These are phyloP conservation scores for Leptoclinus maculatus DNA, from an alignment of 2,797 vertebrate species.

Conservation along the genomic window DNA sequence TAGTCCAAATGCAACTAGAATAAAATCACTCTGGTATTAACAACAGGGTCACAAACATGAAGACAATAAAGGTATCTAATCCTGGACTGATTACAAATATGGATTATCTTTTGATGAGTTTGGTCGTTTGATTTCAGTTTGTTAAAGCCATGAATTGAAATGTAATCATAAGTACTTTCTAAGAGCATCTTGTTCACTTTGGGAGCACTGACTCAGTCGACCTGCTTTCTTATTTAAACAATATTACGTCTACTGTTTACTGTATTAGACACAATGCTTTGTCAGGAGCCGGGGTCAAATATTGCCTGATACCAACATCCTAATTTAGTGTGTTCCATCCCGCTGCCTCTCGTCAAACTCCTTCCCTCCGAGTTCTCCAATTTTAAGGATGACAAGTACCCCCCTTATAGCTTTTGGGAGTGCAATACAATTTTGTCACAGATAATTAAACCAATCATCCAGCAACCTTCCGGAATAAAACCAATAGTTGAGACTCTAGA, in stretches of 20 bases:
- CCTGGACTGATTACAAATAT: too few relatives aligned
- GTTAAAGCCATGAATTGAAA: not conserved
- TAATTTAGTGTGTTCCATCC: conserved; percentile 13
- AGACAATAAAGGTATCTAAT: too few relatives aligned
- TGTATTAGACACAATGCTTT: not conserved
- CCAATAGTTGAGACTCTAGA: conserved; percentile 49
- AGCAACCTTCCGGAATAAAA: conserved; percentile 69
- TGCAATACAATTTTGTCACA: conserved; percentile 64
- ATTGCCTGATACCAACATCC: conserved; percentile 6
- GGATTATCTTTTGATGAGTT: not conserved
- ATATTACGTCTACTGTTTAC: not conserved
- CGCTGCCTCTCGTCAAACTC: not conserved
- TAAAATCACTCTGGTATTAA: not conserved
- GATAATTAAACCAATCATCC: conserved; percentile 72
- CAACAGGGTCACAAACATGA: not conserved
- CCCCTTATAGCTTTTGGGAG: conserved; percentile 47
- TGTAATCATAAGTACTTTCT: not conserved
- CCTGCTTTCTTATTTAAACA: not conserved
- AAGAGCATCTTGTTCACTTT: not conserved
- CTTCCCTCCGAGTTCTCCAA: conserved; percentile 34
- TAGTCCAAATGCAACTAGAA: too few relatives aligned
- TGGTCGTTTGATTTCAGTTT: not conserved
- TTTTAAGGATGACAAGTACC: conserved; percentile 54
- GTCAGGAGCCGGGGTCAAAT: not conserved
- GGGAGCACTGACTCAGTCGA: not conserved